A percentile compares a stretch with the other conserved stretches of the same genome.
These are phyloP conservation scores for Nematopogon swammerdamellus DNA, from an alignment of 2,888 invertebrate species.

Conservation along the genomic window DNA sequence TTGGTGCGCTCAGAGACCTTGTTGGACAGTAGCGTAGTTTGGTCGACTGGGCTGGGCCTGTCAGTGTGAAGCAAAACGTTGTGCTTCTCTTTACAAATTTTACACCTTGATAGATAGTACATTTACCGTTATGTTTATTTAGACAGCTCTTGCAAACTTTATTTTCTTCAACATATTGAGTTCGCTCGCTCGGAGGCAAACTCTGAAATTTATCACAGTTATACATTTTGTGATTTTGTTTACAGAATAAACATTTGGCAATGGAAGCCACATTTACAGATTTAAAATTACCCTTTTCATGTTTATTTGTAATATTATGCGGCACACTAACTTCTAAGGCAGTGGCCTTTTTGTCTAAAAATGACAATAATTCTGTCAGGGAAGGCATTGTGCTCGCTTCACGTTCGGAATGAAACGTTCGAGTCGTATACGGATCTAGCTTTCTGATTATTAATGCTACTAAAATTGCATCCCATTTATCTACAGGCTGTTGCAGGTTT, in stretches of 20 bases:
- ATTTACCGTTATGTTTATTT: slow-evolving; percentile 7
- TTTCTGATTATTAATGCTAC: background rate
- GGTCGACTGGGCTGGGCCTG: background rate
- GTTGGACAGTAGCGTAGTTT: background rate
- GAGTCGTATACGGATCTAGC: background rate
- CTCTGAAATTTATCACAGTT: slow-evolving; percentile 5
- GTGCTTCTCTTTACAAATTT: slow-evolving; percentile 8
- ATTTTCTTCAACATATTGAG: slow-evolving; percentile 2
- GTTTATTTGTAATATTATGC: background rate
- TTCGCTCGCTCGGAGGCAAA: slow-evolving; percentile 1
- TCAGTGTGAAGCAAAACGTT: slow-evolving; percentile 8
- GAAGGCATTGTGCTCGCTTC: too few relatives aligned
- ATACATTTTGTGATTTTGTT: slow-evolving; percentile 8
- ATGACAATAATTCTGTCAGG: background rate
- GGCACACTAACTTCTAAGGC: background rate
- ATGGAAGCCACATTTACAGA: too few relatives aligned
- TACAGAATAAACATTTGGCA: slow-evolving; percentile 5
- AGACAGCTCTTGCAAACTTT: slow-evolving; percentile 8
- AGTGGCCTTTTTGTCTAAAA: background rate
- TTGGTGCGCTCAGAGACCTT: background rate
- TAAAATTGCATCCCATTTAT: background rate
- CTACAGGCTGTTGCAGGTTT: background rate
- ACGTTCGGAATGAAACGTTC: background rate
- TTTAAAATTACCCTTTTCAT: too few relatives aligned
- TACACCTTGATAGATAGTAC: slow-evolving; percentile 8